phyloP scores from a whole-genome alignment of 1,140 invertebrate species.

The Polyergus mexicanus region DNA sequence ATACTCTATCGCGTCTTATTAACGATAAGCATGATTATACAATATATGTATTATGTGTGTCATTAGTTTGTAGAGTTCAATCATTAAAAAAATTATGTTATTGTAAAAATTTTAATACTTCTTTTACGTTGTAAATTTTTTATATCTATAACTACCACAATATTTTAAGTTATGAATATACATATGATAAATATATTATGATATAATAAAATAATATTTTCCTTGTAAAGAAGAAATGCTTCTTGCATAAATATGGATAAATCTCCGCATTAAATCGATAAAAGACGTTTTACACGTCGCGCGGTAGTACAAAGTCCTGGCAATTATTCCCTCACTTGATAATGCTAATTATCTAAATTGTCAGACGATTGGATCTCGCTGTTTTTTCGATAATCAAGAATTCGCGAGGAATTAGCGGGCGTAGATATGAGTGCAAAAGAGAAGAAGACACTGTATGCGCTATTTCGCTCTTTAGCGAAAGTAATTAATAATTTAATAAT shows the following conservation, averaged over 20 bases:
- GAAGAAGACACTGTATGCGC: background rate
- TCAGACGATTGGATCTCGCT: slow-evolving; percentile 3
- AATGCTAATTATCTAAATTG: slow-evolving; percentile 5
- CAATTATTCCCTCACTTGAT: slow-evolving; percentile 5
- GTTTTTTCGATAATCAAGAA: slow-evolving; percentile 32
- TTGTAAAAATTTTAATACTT: background rate
- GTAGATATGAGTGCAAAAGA: background rate
- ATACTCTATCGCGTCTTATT: background rate
- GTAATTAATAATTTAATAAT: slow-evolving; percentile 73
- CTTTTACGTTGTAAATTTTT: background rate
- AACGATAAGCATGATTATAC: background rate
- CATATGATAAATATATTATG: no score
- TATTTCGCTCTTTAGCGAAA: slow-evolving; percentile 19
- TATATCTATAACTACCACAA: no score
- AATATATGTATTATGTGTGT: no score
- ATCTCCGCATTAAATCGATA: background rate
- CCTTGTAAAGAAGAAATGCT: background rate
- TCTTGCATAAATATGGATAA: background rate
- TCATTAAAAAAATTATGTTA: background rate
- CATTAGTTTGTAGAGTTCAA: background rate
- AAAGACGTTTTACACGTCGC: background rate
- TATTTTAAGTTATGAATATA: no score
- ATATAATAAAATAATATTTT: background rate
- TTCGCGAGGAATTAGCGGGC: background rate
- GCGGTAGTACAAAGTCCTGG: background rate